Percentiles rank a stretch among this genome's conserved stretches.
Evolutionary conservation across 2,113 vertebrate genomes (phyloP).

Genomic region (Shinisaurus crocodilurus): DNA sequence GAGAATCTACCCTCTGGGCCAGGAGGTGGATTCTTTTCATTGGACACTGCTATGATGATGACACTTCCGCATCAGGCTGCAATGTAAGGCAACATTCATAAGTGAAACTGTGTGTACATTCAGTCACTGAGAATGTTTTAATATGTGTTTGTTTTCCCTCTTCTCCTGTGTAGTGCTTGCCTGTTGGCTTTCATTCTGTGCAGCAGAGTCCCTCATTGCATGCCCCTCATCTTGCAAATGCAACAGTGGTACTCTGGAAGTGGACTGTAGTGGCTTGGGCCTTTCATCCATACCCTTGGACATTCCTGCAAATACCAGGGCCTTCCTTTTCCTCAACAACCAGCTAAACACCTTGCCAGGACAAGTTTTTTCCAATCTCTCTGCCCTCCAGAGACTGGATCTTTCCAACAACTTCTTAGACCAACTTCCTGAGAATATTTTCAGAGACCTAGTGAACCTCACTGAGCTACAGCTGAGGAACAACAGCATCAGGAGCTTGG

Average conservation of each 20-base stretch:
- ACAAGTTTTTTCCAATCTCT: conserved; percentile 90
- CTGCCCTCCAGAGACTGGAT: conserved; percentile 91
- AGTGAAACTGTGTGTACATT: not conserved
- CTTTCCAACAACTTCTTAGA: conserved; percentile 98
- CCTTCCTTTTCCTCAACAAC: conserved; percentile 95
- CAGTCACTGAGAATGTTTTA: conserved; percentile 30
- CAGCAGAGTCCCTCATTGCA: conserved; percentile 74
- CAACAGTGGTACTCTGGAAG: conserved; percentile 82
- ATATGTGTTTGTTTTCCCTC: conserved; percentile 16
- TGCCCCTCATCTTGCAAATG: conserved; percentile 92
- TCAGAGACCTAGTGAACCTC: conserved; percentile 90
- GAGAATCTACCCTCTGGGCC: not conserved
- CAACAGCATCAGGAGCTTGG: conserved; percentile 93
- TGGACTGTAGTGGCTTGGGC: conserved; percentile 91
- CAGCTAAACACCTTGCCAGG: conserved; percentile 86
- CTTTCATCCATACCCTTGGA: conserved; percentile 87
- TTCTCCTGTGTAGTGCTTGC: conserved; percentile 74
- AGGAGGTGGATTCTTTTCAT: not conserved
- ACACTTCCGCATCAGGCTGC: not conserved
- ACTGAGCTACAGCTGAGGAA: conserved; percentile 92
- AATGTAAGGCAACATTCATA: not conserved
- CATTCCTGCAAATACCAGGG: conserved; percentile 86
- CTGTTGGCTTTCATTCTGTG: conserved; percentile 82
- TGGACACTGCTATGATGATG: too few species aligned
- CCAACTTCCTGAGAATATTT: conserved; percentile 89